A percentile compares a stretch with the other conserved stretches of the same genome.
Conservation (phyloP, 1,140 invertebrate species). For the Papilio dardanus region DNA sequence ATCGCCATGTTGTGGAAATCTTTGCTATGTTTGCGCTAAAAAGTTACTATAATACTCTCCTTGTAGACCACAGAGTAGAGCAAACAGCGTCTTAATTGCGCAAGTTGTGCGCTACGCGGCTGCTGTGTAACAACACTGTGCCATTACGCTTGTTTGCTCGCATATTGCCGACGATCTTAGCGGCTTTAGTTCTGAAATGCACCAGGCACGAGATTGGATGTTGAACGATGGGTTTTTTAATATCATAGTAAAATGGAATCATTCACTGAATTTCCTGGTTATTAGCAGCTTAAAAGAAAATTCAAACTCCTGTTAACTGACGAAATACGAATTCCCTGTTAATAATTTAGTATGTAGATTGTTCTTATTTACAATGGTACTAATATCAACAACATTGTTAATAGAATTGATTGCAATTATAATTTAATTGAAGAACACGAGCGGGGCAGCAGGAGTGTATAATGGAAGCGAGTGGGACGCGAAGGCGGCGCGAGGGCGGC, state of each 20-base stretch:
- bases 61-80: not conserved
- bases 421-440: constrained; percentile 9
- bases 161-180: not conserved
- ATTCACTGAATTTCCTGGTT: not conserved
- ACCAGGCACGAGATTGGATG: no score
- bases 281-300: no score
- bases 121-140: not conserved
- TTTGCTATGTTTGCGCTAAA: no score
- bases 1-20: not conserved
- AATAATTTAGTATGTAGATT: no score
- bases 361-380: not conserved
- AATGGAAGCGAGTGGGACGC: not conserved
- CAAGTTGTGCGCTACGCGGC: not conserved
- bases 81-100: not conserved
- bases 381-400: not conserved
- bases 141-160: not conserved
- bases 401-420: not conserved
- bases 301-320: no score
- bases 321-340: no score
- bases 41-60: not conserved
- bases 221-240: no score
- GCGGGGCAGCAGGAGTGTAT: constrained; percentile 2
- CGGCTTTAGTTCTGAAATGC: not conserved
- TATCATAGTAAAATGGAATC: no score
- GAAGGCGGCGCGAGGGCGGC: not conserved